Evolutionary conservation across 2,113 vertebrate species (phyloP), one percentile per base, ranked within the genome.

Genomic region (Pholis gunnellus): DNA sequence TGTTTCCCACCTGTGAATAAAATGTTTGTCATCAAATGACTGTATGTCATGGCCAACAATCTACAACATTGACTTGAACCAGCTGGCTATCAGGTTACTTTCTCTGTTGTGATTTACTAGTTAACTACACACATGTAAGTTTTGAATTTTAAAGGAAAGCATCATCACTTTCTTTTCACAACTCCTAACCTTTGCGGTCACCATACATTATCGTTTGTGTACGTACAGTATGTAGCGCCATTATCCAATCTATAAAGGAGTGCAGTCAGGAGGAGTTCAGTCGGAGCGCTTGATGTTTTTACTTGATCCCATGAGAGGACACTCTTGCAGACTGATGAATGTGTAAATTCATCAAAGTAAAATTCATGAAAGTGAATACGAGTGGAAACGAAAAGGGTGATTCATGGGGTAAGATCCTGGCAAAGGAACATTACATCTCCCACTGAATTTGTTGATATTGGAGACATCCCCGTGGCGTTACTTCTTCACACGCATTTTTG

Each of bases 1-100:
- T 61, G 94, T 92, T 88, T 97, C 96, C 98, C 98, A 99, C 88
- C 98, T 99, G 95, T 72, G 48, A 82, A 69, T 48, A 83, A 9
- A 61, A 71, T 4, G 15, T 57, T 50, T 4, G 79, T 56, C 15
- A 72, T 78, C 9, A 75, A 48, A 75, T 4, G 20, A 36, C 17
- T 13, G 61, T 4, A 31, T 14, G 44, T 59, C 63, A 73, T 34
- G 10, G 2, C 48, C 20, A 66, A 82, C 20, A 3, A 60, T 57
- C 54, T 25, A 4, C 13, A 6, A 44, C 17, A 46, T 29, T 2
- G 42, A 14, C 54, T 56, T 68, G 15, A 60, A 57, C 50, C 17
- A 56, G n/a, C 22, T 66, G 3, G 61, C 18, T n/a, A 77, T 29
- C 60, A 59, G 40, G n/a, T 29, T 75, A 18, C 46, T 36, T 50